Evolutionary conservation across 2,797 vertebrate genomes (phyloP).

Genomic region (Phoeniculus purpureus): DNA sequence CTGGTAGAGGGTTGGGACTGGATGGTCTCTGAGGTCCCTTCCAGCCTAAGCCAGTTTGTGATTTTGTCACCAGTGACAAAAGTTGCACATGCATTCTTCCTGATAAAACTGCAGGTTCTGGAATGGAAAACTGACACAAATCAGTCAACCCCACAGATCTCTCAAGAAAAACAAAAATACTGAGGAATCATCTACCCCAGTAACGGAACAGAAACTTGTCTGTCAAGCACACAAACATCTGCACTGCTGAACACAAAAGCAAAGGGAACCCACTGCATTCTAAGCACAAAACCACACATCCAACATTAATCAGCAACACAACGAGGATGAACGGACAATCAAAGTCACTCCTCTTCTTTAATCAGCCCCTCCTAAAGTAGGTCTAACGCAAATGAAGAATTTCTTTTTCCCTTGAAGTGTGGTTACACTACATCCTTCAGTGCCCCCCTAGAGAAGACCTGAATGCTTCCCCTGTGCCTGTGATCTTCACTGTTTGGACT

Average conservation of each 20-base stretch:
- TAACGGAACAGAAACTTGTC: not conserved
- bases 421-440: not conserved
- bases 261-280: not conserved
- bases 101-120: not conserved
- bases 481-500: not conserved
- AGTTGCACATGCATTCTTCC: not conserved
- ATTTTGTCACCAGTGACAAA: not conserved
- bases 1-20: too few relatives aligned
- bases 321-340: not conserved
- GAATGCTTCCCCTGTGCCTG: not conserved
- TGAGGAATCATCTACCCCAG: not conserved
- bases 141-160: not conserved
- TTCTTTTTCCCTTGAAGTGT: not conserved
- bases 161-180: not conserved
- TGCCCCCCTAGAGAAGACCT: not conserved
- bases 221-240: not conserved
- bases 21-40: too few relatives aligned
- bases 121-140: not conserved
- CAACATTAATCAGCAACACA: fast-evolving
- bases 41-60: too few relatives aligned
- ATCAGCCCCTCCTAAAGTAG: not conserved
- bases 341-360: not conserved
- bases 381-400: not conserved
- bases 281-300: fast-evolving
- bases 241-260: not conserved